phyloP scores from a whole-genome alignment of 1,140 invertebrate species.

The Cheumatopsyche charites region DNA sequence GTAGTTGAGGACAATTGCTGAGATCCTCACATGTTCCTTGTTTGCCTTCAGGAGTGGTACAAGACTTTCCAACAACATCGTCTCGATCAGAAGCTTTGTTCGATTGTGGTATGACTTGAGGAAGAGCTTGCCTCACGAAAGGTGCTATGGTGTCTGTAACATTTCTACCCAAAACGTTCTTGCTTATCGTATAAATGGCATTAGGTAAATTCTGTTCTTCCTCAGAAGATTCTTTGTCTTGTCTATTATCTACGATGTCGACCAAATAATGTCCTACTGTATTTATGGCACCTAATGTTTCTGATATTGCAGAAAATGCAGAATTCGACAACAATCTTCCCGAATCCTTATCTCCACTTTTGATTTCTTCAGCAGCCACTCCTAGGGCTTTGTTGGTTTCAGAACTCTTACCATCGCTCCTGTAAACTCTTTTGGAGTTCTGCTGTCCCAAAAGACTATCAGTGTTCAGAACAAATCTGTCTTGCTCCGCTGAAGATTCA shows the following conservation, averaged over 20 bases:
- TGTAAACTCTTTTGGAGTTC: conserved; percentile 18
- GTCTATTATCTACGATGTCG: conserved; percentile 69
- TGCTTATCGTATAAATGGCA: conserved; percentile 79
- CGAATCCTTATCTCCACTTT: conserved; percentile 48
- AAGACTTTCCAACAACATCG: conserved; percentile 56
- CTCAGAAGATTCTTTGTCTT: conserved; percentile 56
- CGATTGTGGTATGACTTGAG: conserved; percentile 57
- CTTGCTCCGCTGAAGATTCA: not conserved
- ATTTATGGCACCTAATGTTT: conserved; percentile 77
- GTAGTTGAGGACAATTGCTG: conserved; percentile 84
- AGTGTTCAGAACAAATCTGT: conserved; percentile 30
- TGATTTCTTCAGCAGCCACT: conserved; percentile 51
- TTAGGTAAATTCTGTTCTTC: conserved; percentile 62
- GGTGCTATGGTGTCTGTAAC: conserved; percentile 80
- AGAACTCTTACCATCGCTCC: conserved; percentile 34
- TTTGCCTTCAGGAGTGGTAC: conserved; percentile 80
- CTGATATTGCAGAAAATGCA: conserved; percentile 68
- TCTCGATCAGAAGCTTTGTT: conserved; percentile 36
- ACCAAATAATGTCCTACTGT: conserved; percentile 83
- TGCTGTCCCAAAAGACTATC: conserved; percentile 34
- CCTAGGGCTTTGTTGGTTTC: conserved; percentile 47
- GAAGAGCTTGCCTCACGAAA: conserved; percentile 70
- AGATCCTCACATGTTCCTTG: conserved; percentile 86
- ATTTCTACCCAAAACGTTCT: conserved; percentile 80
- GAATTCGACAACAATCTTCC: conserved; percentile 63